These are phyloP conservation scores for Ceyx erithaca DNA, from an alignment of 2,797 vertebrate genomes.

Conservation along the genomic window DNA sequence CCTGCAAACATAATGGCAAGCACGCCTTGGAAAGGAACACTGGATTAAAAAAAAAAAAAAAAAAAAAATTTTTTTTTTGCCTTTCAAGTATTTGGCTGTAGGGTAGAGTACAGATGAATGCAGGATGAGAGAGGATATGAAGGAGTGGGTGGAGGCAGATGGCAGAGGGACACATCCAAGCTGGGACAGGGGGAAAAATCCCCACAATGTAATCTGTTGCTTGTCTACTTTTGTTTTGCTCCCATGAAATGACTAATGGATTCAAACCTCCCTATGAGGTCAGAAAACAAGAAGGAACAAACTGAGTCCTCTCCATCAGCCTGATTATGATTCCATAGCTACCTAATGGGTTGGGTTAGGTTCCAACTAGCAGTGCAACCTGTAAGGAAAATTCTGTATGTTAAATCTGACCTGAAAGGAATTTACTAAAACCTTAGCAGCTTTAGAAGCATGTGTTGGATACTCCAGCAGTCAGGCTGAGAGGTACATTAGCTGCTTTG, in stretches of 20 bases:
- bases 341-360: neutral
- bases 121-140: neutral
- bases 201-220: neutral
- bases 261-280: neutral
- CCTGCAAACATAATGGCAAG: neutral
- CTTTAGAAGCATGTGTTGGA: neutral
- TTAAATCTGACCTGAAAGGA: neutral
- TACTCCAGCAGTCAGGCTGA: neutral
- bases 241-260: neutral
- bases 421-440: neutral
- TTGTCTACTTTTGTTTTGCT: neutral
- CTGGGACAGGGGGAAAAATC: neutral
- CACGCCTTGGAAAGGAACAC: neutral
- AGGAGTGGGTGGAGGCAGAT: neutral
- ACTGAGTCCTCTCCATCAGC: neutral
- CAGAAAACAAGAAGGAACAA: neutral
- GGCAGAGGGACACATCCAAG: neutral
- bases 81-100: neutral
- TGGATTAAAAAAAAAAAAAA: neutral
- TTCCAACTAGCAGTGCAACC: neutral
- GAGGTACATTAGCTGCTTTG: neutral
- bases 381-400: neutral
- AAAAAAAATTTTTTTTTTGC: neutral
- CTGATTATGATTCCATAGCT: neutral
- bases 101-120: neutral